Conservation (phyloP, 2,797 vertebrate species). For the Acestrorhynchus altus region DNA sequence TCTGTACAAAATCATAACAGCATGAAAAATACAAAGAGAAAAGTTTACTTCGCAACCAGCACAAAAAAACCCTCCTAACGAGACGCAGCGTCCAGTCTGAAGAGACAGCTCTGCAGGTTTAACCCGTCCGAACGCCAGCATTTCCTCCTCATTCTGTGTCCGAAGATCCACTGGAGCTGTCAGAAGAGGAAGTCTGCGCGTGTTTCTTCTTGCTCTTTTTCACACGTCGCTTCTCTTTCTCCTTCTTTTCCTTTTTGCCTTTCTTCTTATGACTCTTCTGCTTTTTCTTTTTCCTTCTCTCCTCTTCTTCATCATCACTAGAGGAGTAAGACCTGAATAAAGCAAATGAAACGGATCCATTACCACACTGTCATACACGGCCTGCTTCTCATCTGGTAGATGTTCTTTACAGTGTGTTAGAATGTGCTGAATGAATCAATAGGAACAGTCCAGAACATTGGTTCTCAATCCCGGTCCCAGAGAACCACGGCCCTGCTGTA, state of each 20-base stretch:
- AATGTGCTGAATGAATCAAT: too few species aligned
- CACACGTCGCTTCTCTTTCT: conserved; percentile 80
- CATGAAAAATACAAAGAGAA: conserved; percentile 2
- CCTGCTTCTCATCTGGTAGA: too few species aligned
- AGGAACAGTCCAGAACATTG: too few species aligned
- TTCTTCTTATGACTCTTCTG: conserved; percentile 83
- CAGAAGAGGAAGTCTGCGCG: conserved; percentile 64
- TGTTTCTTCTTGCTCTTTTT: conserved; percentile 69
- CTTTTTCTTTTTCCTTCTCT: conserved; percentile 76
- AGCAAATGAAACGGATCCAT: background rate
- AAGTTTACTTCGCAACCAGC: background rate
- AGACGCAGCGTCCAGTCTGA: background rate
- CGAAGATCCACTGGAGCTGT: conserved; percentile 66
- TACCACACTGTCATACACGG: too few species aligned
- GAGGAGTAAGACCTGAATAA: conserved; percentile 75
- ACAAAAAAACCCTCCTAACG: background rate
- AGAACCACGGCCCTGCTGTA: too few species aligned
- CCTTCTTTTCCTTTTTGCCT: conserved; percentile 80
- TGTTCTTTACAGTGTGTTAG: too few species aligned
- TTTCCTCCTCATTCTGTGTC: conserved; percentile 72
- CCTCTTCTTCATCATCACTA: conserved; percentile 78
- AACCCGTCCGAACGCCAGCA: background rate
- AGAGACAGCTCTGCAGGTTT: background rate
- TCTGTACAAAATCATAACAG: conserved; percentile 38
- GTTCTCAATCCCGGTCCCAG: too few species aligned